Base-by-base conservation (phyloP, 1,140 invertebrate genomes). In the Saccostrea echinata region DNA sequence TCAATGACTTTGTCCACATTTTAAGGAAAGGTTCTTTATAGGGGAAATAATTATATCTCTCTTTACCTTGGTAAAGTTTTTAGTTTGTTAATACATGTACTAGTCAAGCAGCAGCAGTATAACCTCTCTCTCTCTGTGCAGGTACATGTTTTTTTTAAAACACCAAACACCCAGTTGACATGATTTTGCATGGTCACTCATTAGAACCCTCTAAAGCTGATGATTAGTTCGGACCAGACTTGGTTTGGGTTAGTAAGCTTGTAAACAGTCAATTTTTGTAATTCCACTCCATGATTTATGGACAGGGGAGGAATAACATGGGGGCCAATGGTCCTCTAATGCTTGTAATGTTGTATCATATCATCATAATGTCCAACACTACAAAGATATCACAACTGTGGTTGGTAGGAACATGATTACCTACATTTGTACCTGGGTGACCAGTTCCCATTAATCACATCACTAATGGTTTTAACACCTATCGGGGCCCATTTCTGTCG, bases 1-100 rank as follows among this genome's bases (percentile, higher is more conserved):
- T 76, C 68, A 76, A 30, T 76, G 68, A 76, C 68, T 76, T 76
- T 76, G 68, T 76, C 68, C 27, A 76, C 68, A 76, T 76, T 76
- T 76, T 76, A 76, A 76, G 68, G 68, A 76, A 76, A 27, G 68
- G 68, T 76, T 30, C 24, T 76, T 76, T 76, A 76, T 76, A 27
- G 24, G 27, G 43, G 43, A 6, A 43, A 43, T 43, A 76, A 76
- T 76, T 16, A 76, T 24, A 27, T 76, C 68, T 76, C 27, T 76
- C 68, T 30, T 76, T 68, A 68, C 64, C 12, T 24, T 76, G 68
- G 16, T 27, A 30, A 16, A 76, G 68, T 76, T 24, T 9, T 76
- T 30, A 13, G 68, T 76, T 76, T 35, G 24, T n/a, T 8, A 43
- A 2, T 8, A 4, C 43, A 43, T 43, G 21, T 18, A 24, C 57